Conservation (phyloP, 2,113 vertebrate genomes). For the Gobio gobio region DNA sequence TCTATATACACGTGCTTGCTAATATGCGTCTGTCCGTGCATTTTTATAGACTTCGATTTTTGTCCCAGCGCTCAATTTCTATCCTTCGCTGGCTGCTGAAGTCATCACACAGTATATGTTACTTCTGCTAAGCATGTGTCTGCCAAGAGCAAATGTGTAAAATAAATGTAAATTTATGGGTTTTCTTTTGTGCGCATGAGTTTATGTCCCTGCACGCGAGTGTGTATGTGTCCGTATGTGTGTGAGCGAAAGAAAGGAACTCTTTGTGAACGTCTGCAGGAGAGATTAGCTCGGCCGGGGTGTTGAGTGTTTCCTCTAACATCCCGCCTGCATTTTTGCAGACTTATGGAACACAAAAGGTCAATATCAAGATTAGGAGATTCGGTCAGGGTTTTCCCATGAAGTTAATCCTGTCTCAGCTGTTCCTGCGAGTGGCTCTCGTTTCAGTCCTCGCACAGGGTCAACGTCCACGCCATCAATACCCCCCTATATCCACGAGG, state of each 20-base stretch:
- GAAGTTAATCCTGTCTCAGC: slow-evolving; percentile 76
- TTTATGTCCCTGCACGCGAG: neutral
- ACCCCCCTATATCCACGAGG: slow-evolving; percentile 69
- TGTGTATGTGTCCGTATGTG: neutral
- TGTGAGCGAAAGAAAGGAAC: neutral
- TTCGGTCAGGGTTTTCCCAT: slow-evolving; percentile 70
- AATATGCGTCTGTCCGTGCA: neutral
- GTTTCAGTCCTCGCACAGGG: slow-evolving; percentile 63
- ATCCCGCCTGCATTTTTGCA: slow-evolving; percentile 66
- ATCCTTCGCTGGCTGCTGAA: neutral
- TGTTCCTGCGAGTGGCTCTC: slow-evolving; percentile 72
- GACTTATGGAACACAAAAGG: slow-evolving; percentile 70
- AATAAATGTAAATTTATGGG: slow-evolving; percentile 15
- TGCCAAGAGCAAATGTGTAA: slow-evolving; percentile 4
- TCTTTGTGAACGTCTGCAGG: slow-evolving; percentile 36
- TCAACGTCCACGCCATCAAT: slow-evolving; percentile 63
- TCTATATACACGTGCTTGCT: neutral
- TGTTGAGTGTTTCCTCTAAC: slow-evolving; percentile 57
- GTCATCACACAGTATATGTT: neutral
- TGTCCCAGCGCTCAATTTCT: neutral
- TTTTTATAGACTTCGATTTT: neutral
- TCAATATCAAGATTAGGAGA: slow-evolving; percentile 68
- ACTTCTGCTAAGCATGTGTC: neutral
- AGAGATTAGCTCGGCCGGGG: slow-evolving; percentile 41
- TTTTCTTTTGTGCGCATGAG: slow-evolving; percentile 14